A percentile compares a stretch with the other conserved stretches of the same genome.
Conservation (phyloP, 2,113 vertebrate species). For the Tretioscincus oriximinensis region DNA sequence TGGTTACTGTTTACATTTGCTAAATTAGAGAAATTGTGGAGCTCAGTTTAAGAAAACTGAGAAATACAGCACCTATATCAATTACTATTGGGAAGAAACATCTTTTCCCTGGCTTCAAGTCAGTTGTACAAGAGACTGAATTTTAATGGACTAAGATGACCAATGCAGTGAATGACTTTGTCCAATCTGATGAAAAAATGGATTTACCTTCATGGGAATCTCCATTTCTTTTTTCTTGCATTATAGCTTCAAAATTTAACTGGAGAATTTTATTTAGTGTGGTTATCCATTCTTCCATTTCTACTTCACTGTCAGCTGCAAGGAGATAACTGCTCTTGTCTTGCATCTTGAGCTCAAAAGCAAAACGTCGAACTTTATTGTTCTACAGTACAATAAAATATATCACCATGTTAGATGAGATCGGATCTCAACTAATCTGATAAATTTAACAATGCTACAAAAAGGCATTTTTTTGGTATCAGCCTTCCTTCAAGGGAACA, state of each 20-base stretch:
- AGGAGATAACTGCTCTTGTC: conserved; percentile 96
- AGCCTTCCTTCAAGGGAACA: too few relatives aligned
- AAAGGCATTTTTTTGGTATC: too few relatives aligned
- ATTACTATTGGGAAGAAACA: background rate
- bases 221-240: conserved; percentile 97
- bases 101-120: background rate
- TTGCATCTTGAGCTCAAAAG: conserved; percentile 99
- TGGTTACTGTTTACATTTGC: background rate
- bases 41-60: background rate
- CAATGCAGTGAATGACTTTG: background rate
- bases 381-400: conserved; percentile 78
- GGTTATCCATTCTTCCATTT: conserved; percentile 98
- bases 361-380: conserved; percentile 92
- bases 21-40: background rate
- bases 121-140: background rate
- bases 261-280: conserved; percentile 95
- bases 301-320: conserved; percentile 90
- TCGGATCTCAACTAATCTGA: too few relatives aligned
- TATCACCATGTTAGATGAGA: background rate
- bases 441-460: too few relatives aligned
- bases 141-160: background rate
- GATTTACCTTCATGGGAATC: conserved; percentile 89
- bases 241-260: conserved; percentile 94
- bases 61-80: background rate
- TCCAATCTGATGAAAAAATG: background rate